Evolutionary conservation across 2,797 vertebrate species (phyloP).

Genomic region (Acanthis flammea): DNA sequence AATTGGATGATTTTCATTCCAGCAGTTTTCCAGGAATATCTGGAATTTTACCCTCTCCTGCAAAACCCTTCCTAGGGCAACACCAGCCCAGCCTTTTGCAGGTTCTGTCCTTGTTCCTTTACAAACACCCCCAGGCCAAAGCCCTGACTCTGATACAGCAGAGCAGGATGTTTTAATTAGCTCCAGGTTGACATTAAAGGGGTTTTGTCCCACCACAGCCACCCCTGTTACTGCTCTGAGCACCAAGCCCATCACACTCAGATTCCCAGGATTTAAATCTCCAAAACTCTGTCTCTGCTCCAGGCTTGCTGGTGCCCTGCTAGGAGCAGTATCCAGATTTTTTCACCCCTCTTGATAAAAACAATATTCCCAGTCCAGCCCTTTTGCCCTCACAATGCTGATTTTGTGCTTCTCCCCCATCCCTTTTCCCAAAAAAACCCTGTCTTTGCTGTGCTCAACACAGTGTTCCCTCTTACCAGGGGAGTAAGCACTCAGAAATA

Average conservation of each 20-base stretch:
- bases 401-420: neutral
- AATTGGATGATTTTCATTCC: neutral
- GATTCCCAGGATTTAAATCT: neutral
- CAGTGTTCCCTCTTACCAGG: neutral
- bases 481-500: neutral
- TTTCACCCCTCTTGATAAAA: neutral
- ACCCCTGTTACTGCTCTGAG: neutral
- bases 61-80: neutral
- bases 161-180: neutral
- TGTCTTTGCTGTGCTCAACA: neutral
- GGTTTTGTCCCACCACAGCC: neutral
- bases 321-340: neutral
- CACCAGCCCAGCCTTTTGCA: neutral
- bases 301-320: neutral
- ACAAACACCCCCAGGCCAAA: neutral
- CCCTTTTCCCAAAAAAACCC: neutral
- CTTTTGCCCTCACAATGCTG: rapidly evolving
- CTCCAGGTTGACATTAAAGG: neutral
- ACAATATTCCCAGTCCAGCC: neutral
- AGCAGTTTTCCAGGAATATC: neutral
- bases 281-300: neutral
- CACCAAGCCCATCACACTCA: neutral
- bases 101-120: neutral
- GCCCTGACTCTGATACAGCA: neutral
- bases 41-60: neutral